A percentile compares a stretch with the other conserved stretches of the same genome.
phyloP scores from a whole-genome alignment of 30 jellyfish, hydroid and myxozoan species.

The Haliclystus octoradiatus region DNA sequence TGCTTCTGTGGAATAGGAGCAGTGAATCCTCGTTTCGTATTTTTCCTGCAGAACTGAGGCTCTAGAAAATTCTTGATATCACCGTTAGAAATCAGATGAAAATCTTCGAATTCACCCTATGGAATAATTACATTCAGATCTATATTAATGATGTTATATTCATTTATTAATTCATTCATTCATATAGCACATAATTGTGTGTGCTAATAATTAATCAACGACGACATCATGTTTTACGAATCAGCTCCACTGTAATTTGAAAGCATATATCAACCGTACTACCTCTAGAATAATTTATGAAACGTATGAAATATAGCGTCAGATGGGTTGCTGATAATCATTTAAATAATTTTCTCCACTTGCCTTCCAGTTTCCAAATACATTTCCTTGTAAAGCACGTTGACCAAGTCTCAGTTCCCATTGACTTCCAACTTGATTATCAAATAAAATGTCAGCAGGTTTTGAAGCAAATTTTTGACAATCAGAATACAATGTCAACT shows the following conservation, averaged over 20 bases:
- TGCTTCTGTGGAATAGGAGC: background rate
- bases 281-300: no score
- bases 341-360: no score
- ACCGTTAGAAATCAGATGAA: background rate
- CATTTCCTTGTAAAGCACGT: constrained; percentile 37
- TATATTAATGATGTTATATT: no score
- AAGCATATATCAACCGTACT: no score
- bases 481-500: constrained; percentile 45
- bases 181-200: no score
- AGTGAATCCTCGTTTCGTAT: background rate
- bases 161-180: no score
- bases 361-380: constrained; percentile 47
- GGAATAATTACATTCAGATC: no score
- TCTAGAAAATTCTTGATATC: background rate
- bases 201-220: no score
- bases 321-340: no score
- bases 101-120: background rate
- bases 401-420: constrained; percentile 46
- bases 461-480: constrained; percentile 49
- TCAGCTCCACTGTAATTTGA: no score
- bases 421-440: constrained; percentile 26
- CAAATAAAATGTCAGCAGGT: constrained; percentile 25
- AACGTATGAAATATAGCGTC: no score
- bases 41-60: background rate
- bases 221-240: no score